Percentiles rank a stretch among this genome's conserved stretches.
Evolutionary conservation across 2,113 vertebrate genomes (phyloP).

Genomic region (Centropristis striata): DNA sequence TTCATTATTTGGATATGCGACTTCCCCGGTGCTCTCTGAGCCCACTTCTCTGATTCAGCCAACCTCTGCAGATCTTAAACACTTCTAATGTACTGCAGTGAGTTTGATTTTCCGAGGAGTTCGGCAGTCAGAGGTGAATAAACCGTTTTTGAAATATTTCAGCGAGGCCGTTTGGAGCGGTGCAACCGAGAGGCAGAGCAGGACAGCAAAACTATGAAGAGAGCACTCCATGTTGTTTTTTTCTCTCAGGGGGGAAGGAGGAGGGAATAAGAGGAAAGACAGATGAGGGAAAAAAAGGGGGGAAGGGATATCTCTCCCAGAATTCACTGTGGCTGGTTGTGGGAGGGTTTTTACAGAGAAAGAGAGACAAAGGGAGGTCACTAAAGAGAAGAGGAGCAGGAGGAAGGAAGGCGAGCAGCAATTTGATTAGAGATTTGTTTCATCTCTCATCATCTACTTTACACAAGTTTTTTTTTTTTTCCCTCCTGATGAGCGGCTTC

Average conservation of each 20-base stretch:
- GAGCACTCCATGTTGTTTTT: slow-evolving; percentile 39
- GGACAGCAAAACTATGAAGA: slow-evolving; percentile 49
- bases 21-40: slow-evolving; percentile 9
- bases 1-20: background rate
- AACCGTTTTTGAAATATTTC: slow-evolving; percentile 36
- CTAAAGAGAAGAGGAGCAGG: slow-evolving; percentile 33
- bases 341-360: slow-evolving; percentile 54
- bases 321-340: slow-evolving; percentile 72
- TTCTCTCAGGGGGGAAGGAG: slow-evolving; percentile 1
- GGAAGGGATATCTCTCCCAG: slow-evolving; percentile 61
- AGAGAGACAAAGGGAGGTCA: slow-evolving; percentile 41
- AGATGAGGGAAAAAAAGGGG: slow-evolving; percentile 17
- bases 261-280: slow-evolving; percentile 38
- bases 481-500: slow-evolving; percentile 49
- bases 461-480: slow-evolving; percentile 29
- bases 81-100: slow-evolving; percentile 2
- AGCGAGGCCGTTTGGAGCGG: background rate
- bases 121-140: slow-evolving; percentile 11
- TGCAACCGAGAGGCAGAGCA: slow-evolving; percentile 45
- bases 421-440: slow-evolving; percentile 61
- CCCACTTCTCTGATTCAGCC: slow-evolving; percentile 6
- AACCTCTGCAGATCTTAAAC: slow-evolving; percentile 26
- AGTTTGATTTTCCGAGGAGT: background rate
- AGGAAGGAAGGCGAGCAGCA: slow-evolving; percentile 72
- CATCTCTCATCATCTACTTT: slow-evolving; percentile 61